phyloP scores from a whole-genome alignment of 2,797 vertebrate species.

The Anas bernieri region DNA sequence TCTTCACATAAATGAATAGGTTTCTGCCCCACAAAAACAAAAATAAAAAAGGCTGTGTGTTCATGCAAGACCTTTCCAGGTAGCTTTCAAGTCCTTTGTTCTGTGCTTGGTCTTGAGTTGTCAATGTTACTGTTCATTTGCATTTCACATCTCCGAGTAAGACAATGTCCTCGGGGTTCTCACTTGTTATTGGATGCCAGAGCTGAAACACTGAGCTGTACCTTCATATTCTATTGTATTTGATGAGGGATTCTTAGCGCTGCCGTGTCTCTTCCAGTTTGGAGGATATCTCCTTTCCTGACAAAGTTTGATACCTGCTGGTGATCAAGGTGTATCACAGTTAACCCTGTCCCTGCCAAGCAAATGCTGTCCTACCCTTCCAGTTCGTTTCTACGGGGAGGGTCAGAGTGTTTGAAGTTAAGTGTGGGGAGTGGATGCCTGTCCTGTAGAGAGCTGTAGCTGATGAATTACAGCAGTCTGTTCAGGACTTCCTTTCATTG shows the following conservation, averaged over 20 bases:
- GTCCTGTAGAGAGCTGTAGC: background rate
- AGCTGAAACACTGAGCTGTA: conserved; percentile 52
- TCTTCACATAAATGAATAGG: background rate
- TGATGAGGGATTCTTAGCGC: conserved; percentile 69
- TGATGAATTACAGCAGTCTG: background rate
- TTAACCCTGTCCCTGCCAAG: conserved; percentile 56
- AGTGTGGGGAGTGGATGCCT: background rate
- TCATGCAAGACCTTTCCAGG: conserved; percentile 53
- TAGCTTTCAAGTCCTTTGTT: conserved; percentile 69
- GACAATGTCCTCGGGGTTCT: conserved; percentile 75
- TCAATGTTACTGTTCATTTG: conserved; percentile 74
- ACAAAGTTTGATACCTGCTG: conserved; percentile 70
- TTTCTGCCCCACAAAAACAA: background rate
- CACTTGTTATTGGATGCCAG: conserved; percentile 64
- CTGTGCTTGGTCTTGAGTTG: conserved; percentile 64
- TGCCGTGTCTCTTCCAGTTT: conserved; percentile 72
- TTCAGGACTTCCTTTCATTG: background rate
- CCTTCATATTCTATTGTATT: conserved; percentile 76
- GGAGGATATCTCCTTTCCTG: conserved; percentile 72
- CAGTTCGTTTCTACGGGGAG: background rate
- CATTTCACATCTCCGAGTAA: conserved; percentile 71
- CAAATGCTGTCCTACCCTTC: background rate
- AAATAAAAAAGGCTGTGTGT: background rate
- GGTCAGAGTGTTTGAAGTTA: background rate
- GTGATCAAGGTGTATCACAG: conserved; percentile 47